Conservation (phyloP, 2,113 vertebrate species). For the Hippolais icterina region DNA sequence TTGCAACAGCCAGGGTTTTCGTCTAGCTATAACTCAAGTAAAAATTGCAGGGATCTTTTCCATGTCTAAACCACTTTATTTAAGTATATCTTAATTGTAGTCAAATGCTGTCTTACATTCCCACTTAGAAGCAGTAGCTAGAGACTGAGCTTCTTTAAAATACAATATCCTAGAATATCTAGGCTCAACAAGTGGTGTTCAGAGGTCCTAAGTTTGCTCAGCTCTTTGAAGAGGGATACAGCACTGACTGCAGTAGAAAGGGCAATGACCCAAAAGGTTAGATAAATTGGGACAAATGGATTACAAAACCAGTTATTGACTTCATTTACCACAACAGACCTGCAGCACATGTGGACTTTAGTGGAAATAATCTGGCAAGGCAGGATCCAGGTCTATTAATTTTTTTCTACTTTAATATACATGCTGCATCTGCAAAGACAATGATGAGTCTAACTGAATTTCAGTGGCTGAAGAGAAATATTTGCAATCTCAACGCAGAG, state of each 20-base stretch:
- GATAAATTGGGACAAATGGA: neutral
- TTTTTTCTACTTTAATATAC: neutral
- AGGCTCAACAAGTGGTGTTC: neutral
- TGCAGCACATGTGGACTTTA: neutral
- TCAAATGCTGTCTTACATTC: neutral
- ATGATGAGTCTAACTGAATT: neutral
- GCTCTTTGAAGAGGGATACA: neutral
- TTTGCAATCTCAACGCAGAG: neutral
- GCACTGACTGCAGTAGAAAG: neutral
- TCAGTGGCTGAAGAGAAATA: neutral
- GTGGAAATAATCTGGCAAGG: neutral
- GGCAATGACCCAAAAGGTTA: neutral
- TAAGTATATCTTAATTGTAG: neutral
- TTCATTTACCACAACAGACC: neutral
- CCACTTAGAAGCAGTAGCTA: neutral
- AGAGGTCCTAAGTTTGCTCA: neutral
- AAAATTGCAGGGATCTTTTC: neutral
- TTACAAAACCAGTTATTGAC: neutral
- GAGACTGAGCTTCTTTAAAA: neutral
- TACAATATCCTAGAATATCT: neutral
- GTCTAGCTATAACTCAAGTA: neutral
- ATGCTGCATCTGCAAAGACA: neutral
- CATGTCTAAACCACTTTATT: neutral
- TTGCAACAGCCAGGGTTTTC: neutral
- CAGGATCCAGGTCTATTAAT: neutral